Percentiles rank a stretch among this genome's conserved stretches.
These are phyloP conservation scores for Lottia scabra DNA, from an alignment of 2,888 invertebrate genomes.

Conservation along the genomic window DNA sequence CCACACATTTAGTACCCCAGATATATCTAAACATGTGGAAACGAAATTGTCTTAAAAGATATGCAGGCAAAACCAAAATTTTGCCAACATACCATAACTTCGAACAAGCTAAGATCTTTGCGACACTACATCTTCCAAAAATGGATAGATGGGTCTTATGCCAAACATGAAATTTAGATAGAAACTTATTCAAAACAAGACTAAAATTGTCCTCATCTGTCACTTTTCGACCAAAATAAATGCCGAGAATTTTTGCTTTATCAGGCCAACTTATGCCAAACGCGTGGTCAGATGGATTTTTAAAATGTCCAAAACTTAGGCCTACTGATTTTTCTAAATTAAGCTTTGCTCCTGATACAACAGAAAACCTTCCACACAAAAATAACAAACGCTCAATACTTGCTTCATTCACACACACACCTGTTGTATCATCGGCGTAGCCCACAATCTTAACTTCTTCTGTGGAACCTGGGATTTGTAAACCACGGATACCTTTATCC, in stretches of 20 bases:
- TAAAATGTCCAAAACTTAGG: too few relatives aligned
- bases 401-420: too few relatives aligned
- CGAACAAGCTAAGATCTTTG: neutral
- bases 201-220: neutral
- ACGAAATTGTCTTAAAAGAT: neutral
- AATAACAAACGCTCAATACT: neutral
- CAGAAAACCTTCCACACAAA: too few relatives aligned
- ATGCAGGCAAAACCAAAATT: neutral
- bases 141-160: neutral
- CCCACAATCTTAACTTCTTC: too few relatives aligned
- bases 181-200: neutral
- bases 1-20: too few relatives aligned
- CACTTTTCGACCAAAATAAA: too few relatives aligned
- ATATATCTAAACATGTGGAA: neutral
- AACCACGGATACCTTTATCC: too few relatives aligned
- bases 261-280: conserved; percentile 30
- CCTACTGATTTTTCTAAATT: too few relatives aligned
- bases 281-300: conserved; percentile 8
- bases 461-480: too few relatives aligned
- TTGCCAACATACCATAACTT: neutral
- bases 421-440: too few relatives aligned
- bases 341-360: too few relatives aligned
- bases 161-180: neutral
- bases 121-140: neutral
- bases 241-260: conserved; percentile 29